Percentiles rank a stretch among this genome's conserved stretches.
Evolutionary conservation across 2,797 vertebrate genomes (phyloP).

Genomic region (Acomys russatus): DNA sequence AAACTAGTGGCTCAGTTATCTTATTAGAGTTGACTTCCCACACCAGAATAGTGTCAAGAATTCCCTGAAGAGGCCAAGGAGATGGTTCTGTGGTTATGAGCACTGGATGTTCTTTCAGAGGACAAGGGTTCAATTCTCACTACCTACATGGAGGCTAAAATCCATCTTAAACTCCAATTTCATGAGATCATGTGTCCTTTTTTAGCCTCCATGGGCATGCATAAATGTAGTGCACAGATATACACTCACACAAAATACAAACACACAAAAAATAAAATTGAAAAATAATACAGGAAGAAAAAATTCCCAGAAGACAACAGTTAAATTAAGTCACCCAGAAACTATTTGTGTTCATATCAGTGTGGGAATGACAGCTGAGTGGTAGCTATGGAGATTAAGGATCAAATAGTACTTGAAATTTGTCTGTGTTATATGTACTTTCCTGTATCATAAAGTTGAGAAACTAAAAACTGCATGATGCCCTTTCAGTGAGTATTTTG

Average conservation of each 20-base stretch:
- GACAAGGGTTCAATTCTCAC: not conserved
- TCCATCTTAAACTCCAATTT: not conserved
- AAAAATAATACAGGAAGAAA: not conserved
- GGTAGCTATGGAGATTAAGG: not conserved
- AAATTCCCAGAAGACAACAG: slow-evolving; percentile 19
- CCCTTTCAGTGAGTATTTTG: not conserved
- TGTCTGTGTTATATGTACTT: not conserved
- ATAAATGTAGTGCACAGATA: not conserved
- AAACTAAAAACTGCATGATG: not conserved
- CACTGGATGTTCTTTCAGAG: not conserved
- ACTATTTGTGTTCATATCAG: not conserved
- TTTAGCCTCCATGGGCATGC: not conserved
- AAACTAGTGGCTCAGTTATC: slow-evolving; percentile 10
- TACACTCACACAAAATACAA: not conserved
- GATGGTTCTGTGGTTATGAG: not conserved
- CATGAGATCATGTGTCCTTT: not conserved
- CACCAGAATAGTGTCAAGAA: not conserved
- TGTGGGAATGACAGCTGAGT: not conserved
- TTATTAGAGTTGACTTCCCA: not conserved
- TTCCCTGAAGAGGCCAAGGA: slow-evolving; percentile 8
- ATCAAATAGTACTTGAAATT: not conserved
- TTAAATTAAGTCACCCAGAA: not conserved
- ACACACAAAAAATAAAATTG: not conserved
- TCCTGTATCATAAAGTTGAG: not conserved
- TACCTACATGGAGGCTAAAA: not conserved